These are phyloP conservation scores for Ptychobarbus kaznakovi DNA, from an alignment of 2,797 vertebrate species.

Conservation along the genomic window DNA sequence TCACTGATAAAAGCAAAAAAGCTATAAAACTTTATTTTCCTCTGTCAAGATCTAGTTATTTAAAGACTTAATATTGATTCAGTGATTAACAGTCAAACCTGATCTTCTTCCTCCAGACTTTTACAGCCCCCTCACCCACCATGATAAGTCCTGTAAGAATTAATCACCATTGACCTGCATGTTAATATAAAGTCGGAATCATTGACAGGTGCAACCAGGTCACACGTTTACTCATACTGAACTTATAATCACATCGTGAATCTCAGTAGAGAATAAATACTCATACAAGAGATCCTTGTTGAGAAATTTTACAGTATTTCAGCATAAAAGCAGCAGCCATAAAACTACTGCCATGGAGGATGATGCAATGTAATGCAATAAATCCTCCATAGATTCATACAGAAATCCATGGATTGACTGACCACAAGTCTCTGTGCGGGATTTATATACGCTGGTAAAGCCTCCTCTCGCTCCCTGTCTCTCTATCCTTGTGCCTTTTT, in stretches of 20 bases:
- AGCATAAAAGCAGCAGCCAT: conserved; percentile 36
- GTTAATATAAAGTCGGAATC: conserved; percentile 62
- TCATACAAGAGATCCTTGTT: background rate
- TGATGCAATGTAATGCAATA: conserved; percentile 56
- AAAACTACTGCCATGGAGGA: conserved; percentile 23
- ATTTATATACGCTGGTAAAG: conserved; percentile 6
- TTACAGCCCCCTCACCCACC: conserved; percentile 52
- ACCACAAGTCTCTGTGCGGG: conserved; percentile 33
- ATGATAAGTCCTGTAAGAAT: conserved; percentile 70
- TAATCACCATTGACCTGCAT: conserved; percentile 74
- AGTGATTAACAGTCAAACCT: conserved; percentile 69
- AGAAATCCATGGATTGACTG: conserved; percentile 41
- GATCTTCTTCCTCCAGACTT: conserved; percentile 36
- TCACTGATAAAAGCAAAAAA: conserved; percentile 10
- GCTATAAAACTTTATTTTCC: conserved; percentile 58
- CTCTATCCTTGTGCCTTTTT: conserved; percentile 48
- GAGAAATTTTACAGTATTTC: conserved; percentile 26
- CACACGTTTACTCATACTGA: conserved; percentile 20
- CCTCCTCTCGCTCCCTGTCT: conserved; percentile 30
- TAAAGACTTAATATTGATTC: conserved; percentile 76
- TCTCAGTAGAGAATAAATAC: background rate
- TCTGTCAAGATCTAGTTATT: conserved; percentile 66
- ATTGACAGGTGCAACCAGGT: conserved; percentile 26
- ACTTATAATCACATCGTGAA: conserved; percentile 27
- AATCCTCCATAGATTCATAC: conserved; percentile 27